Percentiles rank a stretch among this genome's conserved stretches.
These are phyloP conservation scores for Muntiacus reevesi DNA, from an alignment of 2,113 vertebrate genomes.

Conservation along the genomic window DNA sequence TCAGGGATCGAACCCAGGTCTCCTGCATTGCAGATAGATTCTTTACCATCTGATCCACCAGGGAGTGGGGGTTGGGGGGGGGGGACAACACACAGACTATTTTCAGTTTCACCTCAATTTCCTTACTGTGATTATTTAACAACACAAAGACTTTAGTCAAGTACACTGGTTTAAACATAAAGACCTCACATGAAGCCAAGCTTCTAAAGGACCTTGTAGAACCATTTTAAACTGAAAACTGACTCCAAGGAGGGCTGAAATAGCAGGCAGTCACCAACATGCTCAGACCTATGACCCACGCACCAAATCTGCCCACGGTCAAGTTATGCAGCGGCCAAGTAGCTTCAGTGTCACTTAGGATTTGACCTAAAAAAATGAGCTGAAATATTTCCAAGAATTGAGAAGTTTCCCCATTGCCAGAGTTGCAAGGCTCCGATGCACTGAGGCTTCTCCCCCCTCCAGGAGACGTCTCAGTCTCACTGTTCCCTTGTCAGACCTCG, in stretches of 20 bases:
- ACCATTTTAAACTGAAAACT: not conserved
- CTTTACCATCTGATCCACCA: not conserved
- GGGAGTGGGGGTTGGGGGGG: not conserved
- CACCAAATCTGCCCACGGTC: not conserved
- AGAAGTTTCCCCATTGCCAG: not conserved
- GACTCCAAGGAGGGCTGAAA: not conserved
- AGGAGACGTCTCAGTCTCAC: not conserved
- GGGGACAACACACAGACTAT: not conserved
- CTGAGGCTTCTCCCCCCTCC: not conserved
- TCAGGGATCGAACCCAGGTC: not conserved
- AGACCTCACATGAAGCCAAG: not conserved
- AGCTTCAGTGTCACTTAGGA: not conserved
- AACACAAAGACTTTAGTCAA: not conserved
- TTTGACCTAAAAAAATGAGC: not conserved
- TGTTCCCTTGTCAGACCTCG: not conserved
- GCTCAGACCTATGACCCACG: not conserved
- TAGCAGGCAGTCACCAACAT: not conserved
- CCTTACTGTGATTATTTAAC: not conserved
- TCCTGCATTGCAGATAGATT: not conserved
- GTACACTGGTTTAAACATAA: not conserved
- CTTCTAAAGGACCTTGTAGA: not conserved
- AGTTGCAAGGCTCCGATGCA: not conserved
- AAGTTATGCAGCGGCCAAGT: not conserved
- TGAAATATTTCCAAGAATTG: not conserved
- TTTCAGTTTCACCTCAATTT: not conserved